A percentile compares a stretch with the other conserved stretches of the same genome.
phyloP scores from a whole-genome alignment of 2,113 vertebrate genomes.

The Arizona elegans region DNA sequence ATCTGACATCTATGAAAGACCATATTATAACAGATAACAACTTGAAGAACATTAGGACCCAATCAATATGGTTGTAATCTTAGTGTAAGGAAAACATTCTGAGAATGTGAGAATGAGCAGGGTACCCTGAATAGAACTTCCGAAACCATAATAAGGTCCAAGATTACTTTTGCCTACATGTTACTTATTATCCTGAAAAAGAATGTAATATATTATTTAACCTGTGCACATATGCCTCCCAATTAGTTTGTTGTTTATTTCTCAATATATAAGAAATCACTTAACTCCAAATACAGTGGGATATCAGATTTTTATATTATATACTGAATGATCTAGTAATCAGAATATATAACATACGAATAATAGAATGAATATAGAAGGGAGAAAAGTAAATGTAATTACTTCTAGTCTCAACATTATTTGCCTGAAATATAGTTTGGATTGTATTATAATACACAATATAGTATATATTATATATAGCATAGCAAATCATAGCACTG shows the following conservation, averaged over 20 bases:
- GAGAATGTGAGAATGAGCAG: not conserved
- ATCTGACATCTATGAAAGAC: not conserved
- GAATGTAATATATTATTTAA: not conserved
- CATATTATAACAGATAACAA: not conserved
- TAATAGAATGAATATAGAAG: not conserved
- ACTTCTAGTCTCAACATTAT: not conserved
- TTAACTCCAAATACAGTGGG: not conserved
- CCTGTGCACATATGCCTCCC: not conserved
- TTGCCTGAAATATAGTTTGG: conserved; percentile 35
- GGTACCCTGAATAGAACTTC: not conserved
- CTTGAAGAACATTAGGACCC: too few relatives aligned
- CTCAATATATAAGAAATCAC: not conserved
- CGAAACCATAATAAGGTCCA: not conserved
- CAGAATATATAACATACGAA: not conserved
- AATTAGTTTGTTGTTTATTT: not conserved
- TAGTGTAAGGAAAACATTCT: not conserved
- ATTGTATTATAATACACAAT: not conserved
- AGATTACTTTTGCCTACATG: not conserved
- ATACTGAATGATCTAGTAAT: not conserved
- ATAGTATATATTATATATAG: not conserved
- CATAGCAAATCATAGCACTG: not conserved
- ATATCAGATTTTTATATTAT: conserved; percentile 16
- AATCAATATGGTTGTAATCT: not conserved
- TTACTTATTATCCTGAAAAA: not conserved
- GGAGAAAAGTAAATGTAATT: not conserved